phyloP scores from a whole-genome alignment of 2,797 vertebrate species.

The Pangasius krempfi region DNA sequence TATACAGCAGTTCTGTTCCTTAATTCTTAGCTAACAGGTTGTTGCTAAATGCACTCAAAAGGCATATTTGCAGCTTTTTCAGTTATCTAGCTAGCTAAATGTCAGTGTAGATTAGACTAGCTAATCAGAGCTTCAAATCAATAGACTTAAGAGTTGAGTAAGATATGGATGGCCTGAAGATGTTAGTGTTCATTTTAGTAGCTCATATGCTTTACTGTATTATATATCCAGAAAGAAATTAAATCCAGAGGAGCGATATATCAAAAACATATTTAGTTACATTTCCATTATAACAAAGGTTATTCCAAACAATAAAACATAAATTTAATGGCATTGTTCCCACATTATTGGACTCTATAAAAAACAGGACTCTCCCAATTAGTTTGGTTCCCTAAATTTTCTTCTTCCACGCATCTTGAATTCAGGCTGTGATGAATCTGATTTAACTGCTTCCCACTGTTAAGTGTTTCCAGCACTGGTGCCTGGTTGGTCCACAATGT shows the following conservation, averaged over 20 bases:
- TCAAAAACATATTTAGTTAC: no score
- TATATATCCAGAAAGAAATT: background rate
- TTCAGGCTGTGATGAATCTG: background rate
- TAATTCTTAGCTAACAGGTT: no score
- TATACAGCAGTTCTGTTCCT: no score
- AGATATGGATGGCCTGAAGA: background rate
- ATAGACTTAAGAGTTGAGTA: background rate
- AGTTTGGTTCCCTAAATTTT: background rate
- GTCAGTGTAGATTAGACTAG: no score
- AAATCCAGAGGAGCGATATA: no score
- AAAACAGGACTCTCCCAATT: background rate
- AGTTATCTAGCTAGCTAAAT: no score
- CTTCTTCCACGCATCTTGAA: background rate
- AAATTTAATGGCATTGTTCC: background rate
- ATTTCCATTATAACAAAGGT: no score
- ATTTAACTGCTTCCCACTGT: background rate
- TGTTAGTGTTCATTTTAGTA: background rate
- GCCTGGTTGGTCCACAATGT: conserved; percentile 3
- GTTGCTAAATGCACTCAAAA: no score
- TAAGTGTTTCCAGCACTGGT: conserved; percentile 21
- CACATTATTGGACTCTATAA: background rate
- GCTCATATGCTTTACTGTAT: background rate
- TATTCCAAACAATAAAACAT: no score
- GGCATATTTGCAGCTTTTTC: no score
- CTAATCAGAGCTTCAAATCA: background rate